phyloP scores from a whole-genome alignment of 2,797 vertebrate species.

The Echeneis naucrates region DNA sequence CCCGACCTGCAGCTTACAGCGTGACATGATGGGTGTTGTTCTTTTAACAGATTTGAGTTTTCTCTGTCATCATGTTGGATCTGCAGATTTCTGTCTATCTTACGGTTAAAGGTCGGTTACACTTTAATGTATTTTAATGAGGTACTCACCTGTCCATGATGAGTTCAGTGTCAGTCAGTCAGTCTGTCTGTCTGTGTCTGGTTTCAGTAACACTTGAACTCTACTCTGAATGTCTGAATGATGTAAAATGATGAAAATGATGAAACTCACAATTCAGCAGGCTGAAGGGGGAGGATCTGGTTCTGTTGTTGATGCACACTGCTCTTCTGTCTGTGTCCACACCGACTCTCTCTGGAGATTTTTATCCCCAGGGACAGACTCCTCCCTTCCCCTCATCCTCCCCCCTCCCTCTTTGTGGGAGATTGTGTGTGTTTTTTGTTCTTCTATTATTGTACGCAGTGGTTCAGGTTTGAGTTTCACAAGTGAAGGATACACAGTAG shows the following conservation, averaged over 20 bases:
- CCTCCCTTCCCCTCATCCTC: conserved; percentile 29
- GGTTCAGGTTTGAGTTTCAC: background rate
- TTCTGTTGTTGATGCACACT: conserved; percentile 1
- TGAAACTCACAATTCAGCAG: conserved; percentile 59
- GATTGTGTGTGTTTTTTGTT: background rate
- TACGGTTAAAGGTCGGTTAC: background rate
- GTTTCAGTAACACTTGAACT: conserved; percentile 16
- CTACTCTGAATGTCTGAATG: conserved; percentile 8
- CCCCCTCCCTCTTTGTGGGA: background rate
- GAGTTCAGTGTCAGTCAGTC: background rate
- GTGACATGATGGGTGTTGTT: background rate
- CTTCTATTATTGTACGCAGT: background rate
- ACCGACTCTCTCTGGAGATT: conserved; percentile 26
- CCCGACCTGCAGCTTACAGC: background rate
- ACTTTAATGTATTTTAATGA: background rate
- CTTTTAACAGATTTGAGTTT: background rate
- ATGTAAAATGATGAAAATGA: conserved; percentile 35
- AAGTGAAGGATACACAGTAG: background rate
- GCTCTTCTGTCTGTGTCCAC: conserved; percentile 22
- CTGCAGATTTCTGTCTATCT: background rate
- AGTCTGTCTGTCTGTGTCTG: background rate
- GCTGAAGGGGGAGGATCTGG: conserved; percentile 22
- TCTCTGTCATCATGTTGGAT: background rate
- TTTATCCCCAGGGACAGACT: conserved; percentile 58
- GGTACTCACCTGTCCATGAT: conserved; percentile 38